Evolutionary conservation across 2,113 vertebrate species (phyloP), one percentile per base, ranked within the genome.

Genomic region (Perca fluviatilis): DNA sequence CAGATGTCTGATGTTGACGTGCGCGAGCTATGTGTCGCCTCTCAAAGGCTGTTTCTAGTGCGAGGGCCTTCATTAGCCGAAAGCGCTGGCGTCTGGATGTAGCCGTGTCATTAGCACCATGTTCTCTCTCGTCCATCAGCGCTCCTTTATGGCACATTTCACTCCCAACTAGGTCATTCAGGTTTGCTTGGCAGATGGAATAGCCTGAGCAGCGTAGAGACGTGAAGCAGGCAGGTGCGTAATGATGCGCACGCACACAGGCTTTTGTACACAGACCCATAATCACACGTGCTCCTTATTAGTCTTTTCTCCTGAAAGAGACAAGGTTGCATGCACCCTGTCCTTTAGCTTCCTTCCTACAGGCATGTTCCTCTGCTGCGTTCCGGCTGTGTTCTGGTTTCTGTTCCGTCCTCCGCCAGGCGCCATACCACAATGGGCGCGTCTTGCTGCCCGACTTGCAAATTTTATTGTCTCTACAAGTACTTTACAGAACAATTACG

Each of bases 91-190:
- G 27, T 43, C 70, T 67, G 79, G 79, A 65, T 76, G 87, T 46
- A 60, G 76, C 74, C 53, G 33, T 69, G 76, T 91, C 91, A 86
- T 90, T 90, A 91, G 91, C 80, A 6, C 73, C 71, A 51, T 77
- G 84, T 84, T 92, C 78, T 80, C 65, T 51, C 84, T 78, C 82
- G 54, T 88, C 89, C 85, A 74, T 93, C 88, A 89, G 23, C 47
- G 63, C 16, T 80, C 56, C 74, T 89, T 86, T 83, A 88, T 90
- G 88, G 89, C 83, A 79, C 86, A 78, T 90, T 92, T 89, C 85
- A 66, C 77, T 89, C 80, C 84, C 86, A 88, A 89, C 80, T 81
- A 90, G 86, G 90, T 89, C 86, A 71, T 82, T 84, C 53, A n/a
- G 82, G 80, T 89, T 77, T 79, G 62, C 60, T 21, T 54, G 82